These are phyloP conservation scores for Anodontia alba DNA, from an alignment of 2,888 invertebrate genomes.

Conservation along the genomic window DNA sequence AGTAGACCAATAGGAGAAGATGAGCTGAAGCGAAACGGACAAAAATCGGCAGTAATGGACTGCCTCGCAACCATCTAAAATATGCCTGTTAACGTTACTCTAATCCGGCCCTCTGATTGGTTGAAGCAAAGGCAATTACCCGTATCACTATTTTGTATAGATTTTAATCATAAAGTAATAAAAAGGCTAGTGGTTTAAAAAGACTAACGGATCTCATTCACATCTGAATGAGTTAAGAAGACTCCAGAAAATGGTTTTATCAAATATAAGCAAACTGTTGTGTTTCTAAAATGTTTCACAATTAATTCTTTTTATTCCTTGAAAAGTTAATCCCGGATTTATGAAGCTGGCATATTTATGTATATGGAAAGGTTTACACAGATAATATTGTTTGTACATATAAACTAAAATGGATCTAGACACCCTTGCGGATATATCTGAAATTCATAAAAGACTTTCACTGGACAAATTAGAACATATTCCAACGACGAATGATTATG, in stretches of 20 bases:
- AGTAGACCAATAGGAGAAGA: not conserved
- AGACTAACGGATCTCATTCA: not conserved
- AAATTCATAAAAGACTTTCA: not conserved
- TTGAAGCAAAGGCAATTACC: slow-evolving; percentile 35
- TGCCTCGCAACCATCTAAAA: not conserved
- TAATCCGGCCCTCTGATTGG: slow-evolving; percentile 35
- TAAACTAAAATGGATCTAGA: not conserved
- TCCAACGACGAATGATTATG: slow-evolving; percentile 29
- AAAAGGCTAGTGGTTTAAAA: not conserved
- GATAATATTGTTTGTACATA: too few species aligned
- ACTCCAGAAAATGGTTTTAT: too few species aligned
- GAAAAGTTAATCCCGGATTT: too few species aligned
- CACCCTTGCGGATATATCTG: not conserved
- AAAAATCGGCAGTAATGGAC: not conserved
- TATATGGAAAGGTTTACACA: too few species aligned
- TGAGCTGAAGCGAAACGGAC: not conserved
- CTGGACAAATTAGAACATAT: not conserved
- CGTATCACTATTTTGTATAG: slow-evolving; percentile 15
- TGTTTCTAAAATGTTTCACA: too few species aligned
- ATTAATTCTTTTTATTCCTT: too few species aligned
- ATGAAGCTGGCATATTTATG: too few species aligned
- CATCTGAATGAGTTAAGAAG: not conserved
- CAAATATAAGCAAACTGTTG: too few species aligned
- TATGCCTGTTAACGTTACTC: not conserved
- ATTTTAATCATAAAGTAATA: slow-evolving; percentile 3